A percentile compares a stretch with the other conserved stretches of the same genome.
phyloP scores from a whole-genome alignment of 2,797 vertebrate species.

The Phoxinus dragarum region DNA sequence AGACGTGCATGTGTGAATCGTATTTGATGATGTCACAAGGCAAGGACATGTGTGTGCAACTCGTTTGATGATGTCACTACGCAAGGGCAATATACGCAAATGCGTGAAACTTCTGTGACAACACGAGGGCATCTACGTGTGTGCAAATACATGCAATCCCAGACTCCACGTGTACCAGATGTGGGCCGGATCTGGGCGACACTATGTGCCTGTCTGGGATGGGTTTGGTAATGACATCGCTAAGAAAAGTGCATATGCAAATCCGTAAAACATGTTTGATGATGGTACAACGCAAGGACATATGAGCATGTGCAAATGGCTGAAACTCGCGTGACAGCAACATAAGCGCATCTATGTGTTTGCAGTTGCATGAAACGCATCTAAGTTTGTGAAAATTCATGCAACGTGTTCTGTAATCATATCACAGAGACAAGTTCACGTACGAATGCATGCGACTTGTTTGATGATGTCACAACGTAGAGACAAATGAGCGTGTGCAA shows the following conservation, averaged over 20 bases:
- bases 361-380: background rate
- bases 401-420: background rate
- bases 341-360: background rate
- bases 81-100: background rate
- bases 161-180: too few species aligned
- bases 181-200: too few species aligned
- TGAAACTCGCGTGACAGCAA: background rate
- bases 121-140: background rate
- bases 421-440: background rate
- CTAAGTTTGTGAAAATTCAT: background rate
- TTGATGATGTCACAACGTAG: background rate
- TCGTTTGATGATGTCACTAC: background rate
- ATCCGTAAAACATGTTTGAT: background rate
- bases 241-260: background rate
- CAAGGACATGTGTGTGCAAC: background rate
- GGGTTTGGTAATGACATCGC: background rate
- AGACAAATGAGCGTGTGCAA: background rate
- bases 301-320: background rate
- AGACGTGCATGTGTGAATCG: background rate
- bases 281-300: background rate
- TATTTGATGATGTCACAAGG: background rate
- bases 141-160: background rate
- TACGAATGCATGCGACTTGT: background rate
- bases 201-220: too few species aligned
- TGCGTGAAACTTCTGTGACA: background rate